Conservation (phyloP, 2,888 invertebrate genomes). For the Anoplius nigerrimus region DNA sequence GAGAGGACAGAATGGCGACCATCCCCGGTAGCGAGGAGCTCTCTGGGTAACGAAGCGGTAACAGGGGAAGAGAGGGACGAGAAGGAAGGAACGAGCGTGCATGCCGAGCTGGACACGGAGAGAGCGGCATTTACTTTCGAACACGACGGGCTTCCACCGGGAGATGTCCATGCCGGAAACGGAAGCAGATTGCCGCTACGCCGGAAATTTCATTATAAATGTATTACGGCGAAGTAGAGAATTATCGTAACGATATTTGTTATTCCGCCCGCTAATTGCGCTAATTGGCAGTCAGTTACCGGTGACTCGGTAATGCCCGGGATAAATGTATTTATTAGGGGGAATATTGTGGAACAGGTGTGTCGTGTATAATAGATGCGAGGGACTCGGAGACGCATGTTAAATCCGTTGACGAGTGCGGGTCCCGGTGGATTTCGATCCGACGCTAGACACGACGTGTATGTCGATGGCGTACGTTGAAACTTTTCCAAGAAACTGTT, state of each 20-base stretch:
- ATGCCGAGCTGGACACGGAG: slow-evolving; percentile 13
- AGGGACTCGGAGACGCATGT: too few species aligned
- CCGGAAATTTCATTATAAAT: slow-evolving; percentile 39
- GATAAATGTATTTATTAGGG: too few species aligned
- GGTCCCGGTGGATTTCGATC: too few species aligned
- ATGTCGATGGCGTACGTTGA: too few species aligned
- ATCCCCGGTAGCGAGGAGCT: slow-evolving; percentile 28
- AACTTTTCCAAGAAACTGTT: too few species aligned
- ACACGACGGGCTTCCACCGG: slow-evolving; percentile 28
- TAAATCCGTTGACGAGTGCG: too few species aligned
- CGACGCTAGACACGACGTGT: too few species aligned
- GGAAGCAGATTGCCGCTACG: slow-evolving; percentile 42
- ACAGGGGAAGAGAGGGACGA: slow-evolving; percentile 14
- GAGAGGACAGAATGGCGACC: slow-evolving; percentile 39
- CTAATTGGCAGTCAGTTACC: slow-evolving; percentile 3
- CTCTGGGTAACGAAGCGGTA: slow-evolving; percentile 45
- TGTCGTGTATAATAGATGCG: too few species aligned
- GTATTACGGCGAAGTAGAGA: slow-evolving; percentile 12
- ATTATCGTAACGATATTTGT: background rate
- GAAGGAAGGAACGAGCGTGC: background rate
- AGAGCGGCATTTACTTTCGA: slow-evolving; percentile 45
- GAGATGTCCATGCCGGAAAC: slow-evolving; percentile 42
- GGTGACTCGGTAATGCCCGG: background rate
- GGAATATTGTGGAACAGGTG: too few species aligned
- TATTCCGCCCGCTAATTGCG: background rate